Conservation (phyloP, 2,113 vertebrate species). For the Guaruba guarouba region DNA sequence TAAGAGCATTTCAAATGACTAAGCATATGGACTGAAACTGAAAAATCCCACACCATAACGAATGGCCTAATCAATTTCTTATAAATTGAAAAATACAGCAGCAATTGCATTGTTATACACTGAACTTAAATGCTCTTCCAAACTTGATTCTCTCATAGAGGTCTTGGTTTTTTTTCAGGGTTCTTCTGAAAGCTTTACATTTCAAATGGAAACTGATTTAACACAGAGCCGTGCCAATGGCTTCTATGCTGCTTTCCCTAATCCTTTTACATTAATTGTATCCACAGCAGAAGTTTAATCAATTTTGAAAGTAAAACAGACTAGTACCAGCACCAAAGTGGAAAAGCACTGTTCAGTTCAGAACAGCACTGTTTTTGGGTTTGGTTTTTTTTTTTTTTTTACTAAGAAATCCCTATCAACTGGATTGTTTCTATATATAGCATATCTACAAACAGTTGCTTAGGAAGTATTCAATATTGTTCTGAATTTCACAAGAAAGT, state of each 20-base stretch:
- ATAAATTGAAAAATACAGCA: neutral
- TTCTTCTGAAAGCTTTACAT: neutral
- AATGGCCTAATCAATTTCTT: neutral
- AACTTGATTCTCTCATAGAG: neutral
- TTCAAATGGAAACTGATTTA: neutral
- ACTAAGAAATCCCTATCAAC: neutral
- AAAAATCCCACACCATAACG: neutral
- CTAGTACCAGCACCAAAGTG: neutral
- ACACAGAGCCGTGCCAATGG: neutral
- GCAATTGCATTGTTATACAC: neutral
- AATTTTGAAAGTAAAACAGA: neutral
- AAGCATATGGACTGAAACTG: neutral
- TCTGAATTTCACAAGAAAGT: neutral
- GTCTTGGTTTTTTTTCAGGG: neutral
- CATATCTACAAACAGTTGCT: neutral
- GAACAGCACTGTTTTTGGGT: neutral
- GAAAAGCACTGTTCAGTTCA: neutral
- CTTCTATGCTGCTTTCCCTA: neutral
- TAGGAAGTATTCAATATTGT: neutral
- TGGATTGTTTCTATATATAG: neutral
- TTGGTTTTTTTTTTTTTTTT: neutral
- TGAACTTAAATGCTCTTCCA: neutral
- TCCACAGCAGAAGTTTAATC: neutral
- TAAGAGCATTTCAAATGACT: neutral
- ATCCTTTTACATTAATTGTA: neutral